A percentile compares a stretch with the other conserved stretches of the same genome.
Evolutionary conservation across 2,888 invertebrate genomes (phyloP).

Genomic region (Hoplodrina ambigua): DNA sequence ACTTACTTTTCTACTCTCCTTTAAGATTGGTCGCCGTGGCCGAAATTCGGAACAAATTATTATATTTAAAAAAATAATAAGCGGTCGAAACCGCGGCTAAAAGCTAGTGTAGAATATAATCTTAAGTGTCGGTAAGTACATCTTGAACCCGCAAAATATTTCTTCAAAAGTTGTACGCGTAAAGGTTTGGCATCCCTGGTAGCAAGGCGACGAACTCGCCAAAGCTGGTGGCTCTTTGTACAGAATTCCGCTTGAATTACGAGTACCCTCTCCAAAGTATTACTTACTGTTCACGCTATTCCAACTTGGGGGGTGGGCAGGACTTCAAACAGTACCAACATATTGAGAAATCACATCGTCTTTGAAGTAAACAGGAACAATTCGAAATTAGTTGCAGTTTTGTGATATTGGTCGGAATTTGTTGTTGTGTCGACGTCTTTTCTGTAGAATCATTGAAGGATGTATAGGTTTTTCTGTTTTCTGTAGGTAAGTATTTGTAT

Average conservation of each 20-base stretch:
- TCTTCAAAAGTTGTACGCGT: constrained; percentile 6
- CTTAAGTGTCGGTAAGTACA: too few species aligned
- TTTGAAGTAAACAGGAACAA: constrained; percentile 21
- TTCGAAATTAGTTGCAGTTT: constrained; percentile 36
- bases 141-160: background rate
- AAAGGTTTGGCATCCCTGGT: constrained; percentile 45
- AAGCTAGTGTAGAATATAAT: background rate
- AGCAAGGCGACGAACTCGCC: constrained; percentile 50
- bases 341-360: constrained; percentile 31
- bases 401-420: background rate
- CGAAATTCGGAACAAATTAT: too few species aligned
- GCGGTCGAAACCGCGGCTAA: too few species aligned
- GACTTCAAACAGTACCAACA: constrained; percentile 50
- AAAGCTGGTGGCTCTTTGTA: constrained; percentile 58
- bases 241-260: constrained; percentile 65
- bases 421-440: background rate
- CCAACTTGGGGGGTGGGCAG: constrained; percentile 34
- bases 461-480: background rate
- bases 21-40: too few species aligned
- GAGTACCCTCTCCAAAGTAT: constrained; percentile 64
- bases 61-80: too few species aligned
- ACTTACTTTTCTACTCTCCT: too few species aligned
- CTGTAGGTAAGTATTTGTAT: too few species aligned
- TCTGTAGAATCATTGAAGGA: background rate
- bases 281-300: constrained; percentile 60